Evolutionary conservation across 2,113 vertebrate species (phyloP), one percentile per base, ranked within the genome.

Genomic region (Hemibagrus wyckioides): DNA sequence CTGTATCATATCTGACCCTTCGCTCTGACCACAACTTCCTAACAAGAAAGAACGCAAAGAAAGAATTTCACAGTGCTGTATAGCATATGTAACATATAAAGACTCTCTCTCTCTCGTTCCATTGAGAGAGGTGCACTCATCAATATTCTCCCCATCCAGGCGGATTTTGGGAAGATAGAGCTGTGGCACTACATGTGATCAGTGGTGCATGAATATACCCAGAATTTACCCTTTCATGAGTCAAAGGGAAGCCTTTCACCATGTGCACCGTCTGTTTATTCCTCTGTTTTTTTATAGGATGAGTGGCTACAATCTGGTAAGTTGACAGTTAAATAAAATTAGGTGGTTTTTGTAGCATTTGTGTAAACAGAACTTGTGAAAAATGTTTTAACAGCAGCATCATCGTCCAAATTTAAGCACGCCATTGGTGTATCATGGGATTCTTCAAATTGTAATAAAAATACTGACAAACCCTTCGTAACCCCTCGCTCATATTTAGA

Each of bases 191-290:
- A 48, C 76, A 33, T 54, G 50, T 6, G 15, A 54, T 80, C 76
- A 80, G 76, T 80, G 50, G 76, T 54, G 76, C 50, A 8, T 54
- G 76, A 80, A 80, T 54, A 80, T 80, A 33, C 76, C 76, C 76
- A 80, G n/a, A 33, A 48, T 48, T 7, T 48, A 48, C 9, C 44
- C 44, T n/a, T 28, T 54, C 48, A 10, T 28, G 3, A 54, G 50
- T 33, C n/a, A 33, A 19, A 80, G 48, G n/a, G 44, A 50, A 79
- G 75, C 44, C 39, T 50, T 50, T 33, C 15, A 79, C 44, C 15
- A 48, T 54, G 48, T 54, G n/a, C 41, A 48, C 25, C 44, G 48
- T 48, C 21, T 48, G 23, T 54, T 14, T 75, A 50, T 77, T 76
- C 28, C 13, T 13, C 25, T 77, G 41, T 77, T n/a, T 33, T 79